Evolutionary conservation across 1,140 invertebrate genomes (phyloP).

Genomic region (Piezodorus guildinii): DNA sequence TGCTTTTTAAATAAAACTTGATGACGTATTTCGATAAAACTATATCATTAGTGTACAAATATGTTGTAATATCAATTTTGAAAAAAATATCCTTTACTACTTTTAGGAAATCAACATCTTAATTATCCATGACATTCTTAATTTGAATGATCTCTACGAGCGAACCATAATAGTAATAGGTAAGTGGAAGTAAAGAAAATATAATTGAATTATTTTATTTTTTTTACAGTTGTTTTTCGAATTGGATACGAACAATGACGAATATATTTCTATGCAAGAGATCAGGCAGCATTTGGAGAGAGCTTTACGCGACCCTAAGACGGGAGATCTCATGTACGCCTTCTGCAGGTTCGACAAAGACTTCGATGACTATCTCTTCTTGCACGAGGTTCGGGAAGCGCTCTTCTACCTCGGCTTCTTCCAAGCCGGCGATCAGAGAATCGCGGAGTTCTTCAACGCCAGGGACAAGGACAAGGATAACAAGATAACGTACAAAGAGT

Average conservation of each 20-base stretch:
- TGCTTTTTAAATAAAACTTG: too few relatives aligned
- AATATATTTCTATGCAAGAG: slow-evolving; percentile 3
- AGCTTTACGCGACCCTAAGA: neutral
- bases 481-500: neutral
- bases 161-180: too few relatives aligned
- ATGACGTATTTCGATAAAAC: too few relatives aligned
- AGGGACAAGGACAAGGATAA: slow-evolving; percentile 3
- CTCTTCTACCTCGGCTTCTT: neutral
- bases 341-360: slow-evolving; percentile 22
- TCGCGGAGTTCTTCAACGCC: neutral
- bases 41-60: too few relatives aligned
- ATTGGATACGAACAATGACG: slow-evolving; percentile 11
- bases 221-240: neutral
- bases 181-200: too few relatives aligned
- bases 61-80: too few relatives aligned
- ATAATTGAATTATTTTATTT: too few relatives aligned
- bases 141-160: too few relatives aligned
- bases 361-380: slow-evolving; percentile 7
- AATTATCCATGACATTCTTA: too few relatives aligned
- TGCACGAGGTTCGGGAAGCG: slow-evolving; percentile 8
- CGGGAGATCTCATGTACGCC: neutral
- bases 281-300: neutral
- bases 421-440: neutral
- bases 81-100: too few relatives aligned
- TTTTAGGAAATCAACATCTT: too few relatives aligned